These are phyloP conservation scores for Diarsia rubi DNA, from an alignment of 2,888 invertebrate species.

Conservation along the genomic window DNA sequence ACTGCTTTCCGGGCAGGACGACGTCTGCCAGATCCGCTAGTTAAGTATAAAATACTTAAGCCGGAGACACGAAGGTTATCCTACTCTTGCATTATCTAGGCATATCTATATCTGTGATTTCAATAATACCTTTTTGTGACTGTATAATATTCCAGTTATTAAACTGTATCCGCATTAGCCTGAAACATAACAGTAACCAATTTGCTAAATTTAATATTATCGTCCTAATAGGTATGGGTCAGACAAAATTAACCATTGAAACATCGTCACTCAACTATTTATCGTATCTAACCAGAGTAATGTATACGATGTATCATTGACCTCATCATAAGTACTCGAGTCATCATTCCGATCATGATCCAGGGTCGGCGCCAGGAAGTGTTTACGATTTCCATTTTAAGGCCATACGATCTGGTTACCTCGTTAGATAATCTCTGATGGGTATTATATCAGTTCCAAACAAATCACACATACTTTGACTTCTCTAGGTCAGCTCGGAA, in stretches of 20 bases:
- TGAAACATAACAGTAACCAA: background rate
- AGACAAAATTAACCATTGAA: constrained; percentile 17
- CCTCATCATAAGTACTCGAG: constrained; percentile 63
- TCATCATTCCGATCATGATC: constrained; percentile 46
- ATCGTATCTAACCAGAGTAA: constrained; percentile 50
- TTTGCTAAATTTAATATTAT: constrained; percentile 5
- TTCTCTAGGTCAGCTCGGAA: constrained; percentile 82
- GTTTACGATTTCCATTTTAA: constrained; percentile 57
- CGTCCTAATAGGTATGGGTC: constrained; percentile 11
- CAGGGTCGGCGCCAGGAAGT: constrained; percentile 69
- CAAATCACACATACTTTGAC: constrained; percentile 75
- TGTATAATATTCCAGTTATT: background rate
- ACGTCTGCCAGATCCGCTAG: no score
- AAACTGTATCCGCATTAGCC: background rate
- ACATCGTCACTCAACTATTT: constrained; percentile 13
- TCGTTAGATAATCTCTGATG: constrained; percentile 71
- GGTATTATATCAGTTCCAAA: constrained; percentile 75
- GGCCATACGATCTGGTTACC: constrained; percentile 67
- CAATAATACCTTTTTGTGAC: background rate
- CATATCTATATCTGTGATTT: background rate
- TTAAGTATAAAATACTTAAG: no score
- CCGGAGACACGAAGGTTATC: no score
- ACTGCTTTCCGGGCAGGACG: no score
- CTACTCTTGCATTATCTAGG: no score
- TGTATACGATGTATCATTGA: constrained; percentile 62